Evolutionary conservation across 92 coral and sea anemone species (phyloP).

Genomic region (Palythoa grandis): DNA sequence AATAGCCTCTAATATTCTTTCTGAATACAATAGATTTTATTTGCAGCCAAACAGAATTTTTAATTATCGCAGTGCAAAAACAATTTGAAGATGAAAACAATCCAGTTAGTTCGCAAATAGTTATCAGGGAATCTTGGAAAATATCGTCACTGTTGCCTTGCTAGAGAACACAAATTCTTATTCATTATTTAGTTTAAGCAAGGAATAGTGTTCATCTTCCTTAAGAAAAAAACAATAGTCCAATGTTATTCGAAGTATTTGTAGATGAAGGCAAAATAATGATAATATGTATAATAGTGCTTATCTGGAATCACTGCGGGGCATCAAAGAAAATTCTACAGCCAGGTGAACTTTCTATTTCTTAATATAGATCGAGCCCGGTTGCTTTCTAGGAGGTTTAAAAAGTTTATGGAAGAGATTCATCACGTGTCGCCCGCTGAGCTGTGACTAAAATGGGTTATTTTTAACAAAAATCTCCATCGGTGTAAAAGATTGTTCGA

Average conservation of each 20-base stretch:
- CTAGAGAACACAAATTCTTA: not conserved
- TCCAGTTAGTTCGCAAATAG: not conserved
- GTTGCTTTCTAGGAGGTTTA: not conserved
- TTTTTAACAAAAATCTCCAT: no score
- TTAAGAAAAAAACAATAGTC: not conserved
- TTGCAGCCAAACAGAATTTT: slow-evolving; percentile 31
- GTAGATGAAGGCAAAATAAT: slow-evolving; percentile 13
- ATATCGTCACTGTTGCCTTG: no score
- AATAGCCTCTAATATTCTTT: slow-evolving; percentile 8
- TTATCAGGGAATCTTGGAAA: not conserved
- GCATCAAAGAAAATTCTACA: not conserved
- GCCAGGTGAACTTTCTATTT: not conserved
- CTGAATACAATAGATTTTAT: slow-evolving; percentile 28
- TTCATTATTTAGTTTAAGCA: not conserved
- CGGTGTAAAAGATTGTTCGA: not conserved
- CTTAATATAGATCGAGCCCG: not conserved
- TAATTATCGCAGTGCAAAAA: slow-evolving; percentile 22
- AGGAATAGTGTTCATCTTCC: not conserved
- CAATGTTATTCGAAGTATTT: not conserved
- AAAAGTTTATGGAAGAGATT: not conserved
- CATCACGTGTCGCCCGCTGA: not conserved
- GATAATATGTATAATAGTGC: not conserved
- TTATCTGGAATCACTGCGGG: slow-evolving; percentile 1
- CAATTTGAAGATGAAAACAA: slow-evolving; percentile 16
- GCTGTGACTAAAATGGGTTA: not conserved